Base-by-base conservation (phyloP, 2,797 vertebrate species). In the Oophaga sylvatica region DNA sequence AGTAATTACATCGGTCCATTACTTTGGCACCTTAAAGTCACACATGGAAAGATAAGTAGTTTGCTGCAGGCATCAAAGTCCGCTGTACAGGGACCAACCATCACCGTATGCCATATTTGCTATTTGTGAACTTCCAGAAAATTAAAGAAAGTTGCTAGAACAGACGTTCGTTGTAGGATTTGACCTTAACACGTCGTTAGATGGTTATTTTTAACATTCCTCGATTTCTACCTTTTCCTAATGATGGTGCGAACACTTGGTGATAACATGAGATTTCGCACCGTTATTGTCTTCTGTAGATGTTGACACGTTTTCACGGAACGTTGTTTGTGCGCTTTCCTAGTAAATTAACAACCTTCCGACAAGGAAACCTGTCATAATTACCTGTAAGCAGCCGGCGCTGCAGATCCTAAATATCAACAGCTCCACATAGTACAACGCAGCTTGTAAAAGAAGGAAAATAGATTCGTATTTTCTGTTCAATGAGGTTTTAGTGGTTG, bases 201-300 rank as follows among this genome's bases (percentile, higher is more conserved):
- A n/a, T 11, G 20, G 70, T 75, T 84, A 75, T 75, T 60, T 84
- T 71, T 84, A 84, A 75, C 62, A 53, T 31, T 84, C 8, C 59
- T 12, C 19, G 65, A 62, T 75, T 60, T 68, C 70, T 31, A 19
- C 29, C 26, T 81, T 53, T 53, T 68, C 53, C 16, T 16, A 83
- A 19, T 9, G 1, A 29, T 3, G 17, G 48, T 84, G 70, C 45
- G 63, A 70, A 75, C n/a, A 41, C 45, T 48, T 29, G n/a, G 63
- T 16, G 41, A 68, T 56, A 82, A 56, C 45, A 56, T 12, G 2
- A 60, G 57, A 41, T 62, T 84, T 84, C 70, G 63, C 83, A 63
- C 83, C 22, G 70, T 76, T 62, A 45, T 22, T 31, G 70, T 76
- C 70, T 56, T 15, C 63, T 16, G 48, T 59, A 41, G 84, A 53